phyloP scores from a whole-genome alignment of 2,113 vertebrate genomes.

The Motacilla alba region DNA sequence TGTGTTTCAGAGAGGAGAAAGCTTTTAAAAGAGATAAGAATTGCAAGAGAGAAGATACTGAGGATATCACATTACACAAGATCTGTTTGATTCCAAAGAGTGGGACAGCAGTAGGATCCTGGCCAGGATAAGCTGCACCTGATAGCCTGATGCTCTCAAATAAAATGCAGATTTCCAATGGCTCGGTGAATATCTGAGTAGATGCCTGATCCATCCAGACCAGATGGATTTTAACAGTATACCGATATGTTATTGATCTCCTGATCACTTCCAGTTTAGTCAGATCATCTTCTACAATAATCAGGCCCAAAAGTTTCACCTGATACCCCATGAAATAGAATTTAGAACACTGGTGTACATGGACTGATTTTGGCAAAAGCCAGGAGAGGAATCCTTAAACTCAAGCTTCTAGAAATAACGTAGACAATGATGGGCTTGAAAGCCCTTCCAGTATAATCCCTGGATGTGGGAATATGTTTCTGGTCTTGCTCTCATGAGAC shows the following conservation, averaged over 20 bases:
- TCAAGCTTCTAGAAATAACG: neutral
- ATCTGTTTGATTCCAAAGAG: neutral
- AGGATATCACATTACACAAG: neutral
- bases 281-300: neutral
- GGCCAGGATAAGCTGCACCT: neutral
- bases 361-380: neutral
- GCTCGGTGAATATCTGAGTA: neutral
- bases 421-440: neutral
- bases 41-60: neutral
- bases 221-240: neutral
- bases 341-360: neutral
- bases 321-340: neutral
- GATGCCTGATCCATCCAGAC: neutral
- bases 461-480: neutral
- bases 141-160: neutral
- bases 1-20: neutral
- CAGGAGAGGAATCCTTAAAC: neutral
- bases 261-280: neutral
- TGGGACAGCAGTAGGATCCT: neutral
- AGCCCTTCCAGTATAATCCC: neutral
- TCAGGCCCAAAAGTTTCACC: neutral
- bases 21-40: neutral
- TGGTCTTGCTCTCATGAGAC: neutral
- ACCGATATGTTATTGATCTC: accelerated
- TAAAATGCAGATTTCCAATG: neutral